Percentiles rank a stretch among this genome's conserved stretches.
phyloP scores from a whole-genome alignment of 92 coral and sea anemone species.

The Montipora capitata region DNA sequence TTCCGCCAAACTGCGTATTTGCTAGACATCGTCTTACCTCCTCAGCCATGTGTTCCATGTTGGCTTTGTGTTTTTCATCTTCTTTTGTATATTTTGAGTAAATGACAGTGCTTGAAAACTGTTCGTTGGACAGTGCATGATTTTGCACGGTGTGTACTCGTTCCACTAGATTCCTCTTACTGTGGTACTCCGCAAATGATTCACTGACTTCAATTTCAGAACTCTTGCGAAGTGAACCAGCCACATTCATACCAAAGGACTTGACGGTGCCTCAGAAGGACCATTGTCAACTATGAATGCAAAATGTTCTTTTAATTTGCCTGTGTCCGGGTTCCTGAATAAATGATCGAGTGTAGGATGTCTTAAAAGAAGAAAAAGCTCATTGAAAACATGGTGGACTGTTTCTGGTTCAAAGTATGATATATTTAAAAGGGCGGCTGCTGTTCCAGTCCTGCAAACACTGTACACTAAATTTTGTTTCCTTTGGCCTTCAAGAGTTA shows the following conservation, averaged over 20 bases:
- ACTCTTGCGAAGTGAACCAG: slow-evolving; percentile 46
- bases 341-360: slow-evolving; percentile 61
- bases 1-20: not conserved
- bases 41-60: slow-evolving; percentile 31
- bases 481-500: slow-evolving; percentile 9
- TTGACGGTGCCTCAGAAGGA: slow-evolving; percentile 75
- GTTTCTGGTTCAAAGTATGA: slow-evolving; percentile 73
- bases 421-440: slow-evolving; percentile 38
- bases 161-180: slow-evolving; percentile 38
- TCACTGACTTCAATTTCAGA: slow-evolving; percentile 21
- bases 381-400: slow-evolving; percentile 57
- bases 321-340: slow-evolving; percentile 77
- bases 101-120: slow-evolving; percentile 28
- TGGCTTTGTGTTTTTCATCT: slow-evolving; percentile 5
- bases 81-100: not conserved
- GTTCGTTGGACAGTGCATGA: slow-evolving; percentile 14
- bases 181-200: slow-evolving; percentile 26
- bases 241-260: slow-evolving; percentile 55
- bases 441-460: slow-evolving; percentile 70
- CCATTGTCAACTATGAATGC: slow-evolving; percentile 83
- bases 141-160: slow-evolving; percentile 30
- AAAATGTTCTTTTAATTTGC: slow-evolving; percentile 72
- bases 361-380: slow-evolving; percentile 60
- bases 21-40: not conserved
- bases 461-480: slow-evolving; percentile 12